phyloP scores from a whole-genome alignment of 2,797 vertebrate species.

The Tapirus indicus region DNA sequence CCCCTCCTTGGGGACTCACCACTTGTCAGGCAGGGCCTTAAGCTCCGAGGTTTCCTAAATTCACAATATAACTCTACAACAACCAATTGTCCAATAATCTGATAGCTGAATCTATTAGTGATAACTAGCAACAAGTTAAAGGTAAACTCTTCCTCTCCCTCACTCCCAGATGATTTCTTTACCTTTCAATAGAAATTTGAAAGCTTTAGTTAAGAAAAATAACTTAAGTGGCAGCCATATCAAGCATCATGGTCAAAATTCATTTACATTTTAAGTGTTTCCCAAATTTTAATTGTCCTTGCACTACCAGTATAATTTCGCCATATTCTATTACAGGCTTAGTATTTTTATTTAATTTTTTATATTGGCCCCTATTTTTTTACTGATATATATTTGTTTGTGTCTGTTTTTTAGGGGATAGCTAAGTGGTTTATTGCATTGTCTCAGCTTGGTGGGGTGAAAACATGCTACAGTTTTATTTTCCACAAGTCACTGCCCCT shows the following conservation, averaged over 20 bases:
- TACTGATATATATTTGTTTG: neutral
- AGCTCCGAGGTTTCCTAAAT: neutral
- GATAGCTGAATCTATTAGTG: neutral
- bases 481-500: neutral
- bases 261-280: neutral
- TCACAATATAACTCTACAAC: neutral
- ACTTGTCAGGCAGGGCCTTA: neutral
- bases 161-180: neutral
- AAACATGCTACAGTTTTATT: neutral
- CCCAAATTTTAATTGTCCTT: conserved; percentile 19
- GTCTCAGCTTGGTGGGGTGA: neutral
- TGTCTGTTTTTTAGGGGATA: neutral
- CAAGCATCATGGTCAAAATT: neutral
- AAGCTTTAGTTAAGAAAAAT: neutral
- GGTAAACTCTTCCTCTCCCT: neutral
- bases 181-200: neutral
- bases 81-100: neutral
- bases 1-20: neutral
- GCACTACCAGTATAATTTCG: neutral
- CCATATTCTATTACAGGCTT: neutral
- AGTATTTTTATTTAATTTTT: conserved; percentile 6
- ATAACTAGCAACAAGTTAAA: neutral
- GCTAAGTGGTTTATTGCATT: neutral
- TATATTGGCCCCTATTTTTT: neutral
- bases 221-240: neutral